phyloP scores from a whole-genome alignment of 1,140 invertebrate genomes.

The Augochlora pura region DNA sequence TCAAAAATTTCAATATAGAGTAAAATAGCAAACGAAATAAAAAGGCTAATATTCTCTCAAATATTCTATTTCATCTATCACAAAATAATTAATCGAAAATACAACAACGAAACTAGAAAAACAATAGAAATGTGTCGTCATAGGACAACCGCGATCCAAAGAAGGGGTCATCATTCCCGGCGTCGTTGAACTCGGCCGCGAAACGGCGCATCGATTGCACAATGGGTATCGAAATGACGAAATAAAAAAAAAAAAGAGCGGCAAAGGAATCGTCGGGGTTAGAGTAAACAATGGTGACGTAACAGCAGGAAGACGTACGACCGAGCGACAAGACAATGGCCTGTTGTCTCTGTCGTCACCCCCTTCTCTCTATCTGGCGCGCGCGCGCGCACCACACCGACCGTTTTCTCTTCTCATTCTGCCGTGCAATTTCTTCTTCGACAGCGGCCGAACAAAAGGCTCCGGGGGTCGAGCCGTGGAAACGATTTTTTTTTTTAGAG shows the following conservation, averaged over 20 bases:
- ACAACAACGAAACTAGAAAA: too few relatives aligned
- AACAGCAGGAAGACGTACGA: slow-evolving; percentile 67
- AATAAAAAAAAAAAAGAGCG: slow-evolving; percentile 55
- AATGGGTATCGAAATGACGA: slow-evolving; percentile 56
- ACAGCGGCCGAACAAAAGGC: slow-evolving; percentile 55
- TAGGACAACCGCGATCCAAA: too few relatives aligned
- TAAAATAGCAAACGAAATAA: too few relatives aligned
- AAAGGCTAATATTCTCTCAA: too few relatives aligned
- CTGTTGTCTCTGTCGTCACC: slow-evolving; percentile 54
- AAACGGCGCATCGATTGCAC: slow-evolving; percentile 30
- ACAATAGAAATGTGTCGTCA: too few relatives aligned
- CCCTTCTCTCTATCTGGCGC: slow-evolving; percentile 30
- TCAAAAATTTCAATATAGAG: too few relatives aligned
- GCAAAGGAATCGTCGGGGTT: slow-evolving; percentile 33
- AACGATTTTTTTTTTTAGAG: slow-evolving; percentile 58
- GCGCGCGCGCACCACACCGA: not conserved
- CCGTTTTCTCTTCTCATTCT: slow-evolving; percentile 52
- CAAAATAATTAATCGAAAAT: too few relatives aligned
- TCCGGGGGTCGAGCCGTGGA: slow-evolving; percentile 30
- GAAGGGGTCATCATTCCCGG: too few relatives aligned
- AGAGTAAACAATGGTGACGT: slow-evolving; percentile 71
- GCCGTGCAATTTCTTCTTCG: slow-evolving; percentile 49
- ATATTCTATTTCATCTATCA: too few relatives aligned
- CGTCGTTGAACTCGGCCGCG: not conserved
- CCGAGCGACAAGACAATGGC: slow-evolving; percentile 68